Percentiles rank a stretch among this genome's conserved stretches.
Evolutionary conservation across 2,797 vertebrate genomes (phyloP).

Genomic region (Arctocebus calabarensis): DNA sequence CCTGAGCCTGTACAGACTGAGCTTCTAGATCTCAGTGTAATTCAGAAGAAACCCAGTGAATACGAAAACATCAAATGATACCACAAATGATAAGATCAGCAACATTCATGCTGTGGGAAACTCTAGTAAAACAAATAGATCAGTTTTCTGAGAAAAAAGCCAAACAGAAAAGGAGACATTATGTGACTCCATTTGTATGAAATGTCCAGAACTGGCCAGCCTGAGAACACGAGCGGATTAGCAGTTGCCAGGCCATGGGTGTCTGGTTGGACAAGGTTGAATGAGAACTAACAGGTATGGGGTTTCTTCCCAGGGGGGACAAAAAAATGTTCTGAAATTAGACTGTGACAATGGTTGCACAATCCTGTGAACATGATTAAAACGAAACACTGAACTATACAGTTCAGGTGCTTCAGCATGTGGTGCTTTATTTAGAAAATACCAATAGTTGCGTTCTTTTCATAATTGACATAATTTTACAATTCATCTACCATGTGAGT

Average conservation of each 20-base stretch:
- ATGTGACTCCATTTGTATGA: not conserved
- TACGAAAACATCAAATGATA: not conserved
- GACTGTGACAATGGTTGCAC: not conserved
- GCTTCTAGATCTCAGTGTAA: not conserved
- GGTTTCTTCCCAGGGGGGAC: not conserved
- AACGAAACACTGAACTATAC: not conserved
- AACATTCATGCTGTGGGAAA: not conserved
- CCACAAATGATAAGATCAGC: not conserved
- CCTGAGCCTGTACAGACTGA: not conserved
- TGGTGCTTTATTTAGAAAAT: no score
- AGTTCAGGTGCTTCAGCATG: not conserved
- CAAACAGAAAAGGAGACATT: not conserved
- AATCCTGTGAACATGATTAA: not conserved
- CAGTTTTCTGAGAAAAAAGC: not conserved
- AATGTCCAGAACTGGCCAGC: not conserved
- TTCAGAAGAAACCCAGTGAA: not conserved
- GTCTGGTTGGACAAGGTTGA: not conserved
- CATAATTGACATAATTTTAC: no score
- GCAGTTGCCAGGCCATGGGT: not conserved
- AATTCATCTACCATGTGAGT: not conserved
- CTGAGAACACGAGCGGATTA: not conserved
- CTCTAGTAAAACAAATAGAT: not conserved
- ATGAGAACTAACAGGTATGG: not conserved
- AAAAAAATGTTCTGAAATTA: constrained; percentile 13
- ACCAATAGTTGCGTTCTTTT: no score